Percentiles rank a stretch among this genome's conserved stretches.
These are phyloP conservation scores for Ptilonorhynchus violaceus DNA, from an alignment of 2,113 vertebrate species.

Conservation along the genomic window DNA sequence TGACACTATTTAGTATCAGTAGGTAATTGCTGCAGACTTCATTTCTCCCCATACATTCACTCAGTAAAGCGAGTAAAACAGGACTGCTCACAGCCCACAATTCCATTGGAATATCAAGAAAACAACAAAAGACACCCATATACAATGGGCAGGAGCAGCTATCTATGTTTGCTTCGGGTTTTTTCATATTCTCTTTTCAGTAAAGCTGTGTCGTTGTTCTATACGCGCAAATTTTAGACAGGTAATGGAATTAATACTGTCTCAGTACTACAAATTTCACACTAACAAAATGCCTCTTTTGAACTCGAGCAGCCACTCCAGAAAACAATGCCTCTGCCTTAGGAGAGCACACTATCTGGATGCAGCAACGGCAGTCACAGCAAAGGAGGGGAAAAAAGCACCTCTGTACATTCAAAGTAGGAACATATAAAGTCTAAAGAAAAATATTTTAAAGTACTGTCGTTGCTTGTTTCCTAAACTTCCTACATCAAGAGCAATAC, in stretches of 20 bases:
- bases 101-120: not conserved
- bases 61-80: not conserved
- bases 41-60: not conserved
- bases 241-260: not conserved
- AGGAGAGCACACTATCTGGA: rapidly evolving
- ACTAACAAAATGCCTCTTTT: not conserved
- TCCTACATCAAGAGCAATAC: not conserved
- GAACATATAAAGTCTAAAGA: not conserved
- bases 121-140: not conserved
- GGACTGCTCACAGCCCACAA: rapidly evolving
- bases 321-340: not conserved
- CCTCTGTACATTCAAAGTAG: not conserved
- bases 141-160: not conserved
- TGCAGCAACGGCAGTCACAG: not conserved
- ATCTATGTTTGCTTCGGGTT: not conserved
- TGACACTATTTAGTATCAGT: not conserved
- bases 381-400: not conserved
- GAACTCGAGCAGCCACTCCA: not conserved
- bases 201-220: rapidly evolving
- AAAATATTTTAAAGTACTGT: not conserved
- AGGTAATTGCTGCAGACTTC: not conserved
- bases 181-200: not conserved
- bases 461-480: not conserved
- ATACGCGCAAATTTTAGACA: not conserved
- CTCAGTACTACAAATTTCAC: not conserved